Base-by-base conservation (phyloP, 2,797 vertebrate species). In the Eremophila alpestris region DNA sequence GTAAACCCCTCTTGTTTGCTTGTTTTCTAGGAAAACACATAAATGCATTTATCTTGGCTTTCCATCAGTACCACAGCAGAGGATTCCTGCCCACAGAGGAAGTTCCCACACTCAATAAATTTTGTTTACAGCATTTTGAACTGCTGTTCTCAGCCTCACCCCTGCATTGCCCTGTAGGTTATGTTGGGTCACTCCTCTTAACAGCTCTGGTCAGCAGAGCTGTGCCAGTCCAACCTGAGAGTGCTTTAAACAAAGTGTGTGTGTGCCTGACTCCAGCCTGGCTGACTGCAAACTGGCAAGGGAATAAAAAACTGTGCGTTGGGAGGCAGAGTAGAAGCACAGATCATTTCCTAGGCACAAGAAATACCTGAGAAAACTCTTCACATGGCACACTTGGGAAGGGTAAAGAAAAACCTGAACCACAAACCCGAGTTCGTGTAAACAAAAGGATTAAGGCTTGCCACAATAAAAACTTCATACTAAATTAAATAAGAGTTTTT, bases 1-100 rank as follows among this genome's bases (percentile, higher is more conserved):
- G 59, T 36, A 29, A 9, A 0, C 0, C 1, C 1, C 4, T 45
- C 23, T 40, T 11, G 1, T 48, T 85, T 68, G 13, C 27, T 71
- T 73, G 12, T 20, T 63, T 9, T 70, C 9, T 15, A 41, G 12
- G 5, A 76, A 90, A 89, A 90, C 4, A 5, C 15, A 32, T 30
- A 40, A 78, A 79, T 26, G 4, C 7, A 38, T 76, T 91, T 73
- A 4, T 63, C 78, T 77, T 46, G 13, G 5, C 16, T 70, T 90
- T 87, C 60, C 45, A 60, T 23, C 30, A 43, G 29, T 18, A 59
- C 19, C 45, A 22, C 29, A 86, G n/a, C 16, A 87, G 70, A 79
- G 0, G 1, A 34, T 26, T 51, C 4, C 9, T 32, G 51, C 17
- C 49, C 36, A 24, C 3, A 32, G 22, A 82, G 43, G 36, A 56